Conservation (phyloP, 2,888 invertebrate species). For the Pseudococcus longispinus region DNA sequence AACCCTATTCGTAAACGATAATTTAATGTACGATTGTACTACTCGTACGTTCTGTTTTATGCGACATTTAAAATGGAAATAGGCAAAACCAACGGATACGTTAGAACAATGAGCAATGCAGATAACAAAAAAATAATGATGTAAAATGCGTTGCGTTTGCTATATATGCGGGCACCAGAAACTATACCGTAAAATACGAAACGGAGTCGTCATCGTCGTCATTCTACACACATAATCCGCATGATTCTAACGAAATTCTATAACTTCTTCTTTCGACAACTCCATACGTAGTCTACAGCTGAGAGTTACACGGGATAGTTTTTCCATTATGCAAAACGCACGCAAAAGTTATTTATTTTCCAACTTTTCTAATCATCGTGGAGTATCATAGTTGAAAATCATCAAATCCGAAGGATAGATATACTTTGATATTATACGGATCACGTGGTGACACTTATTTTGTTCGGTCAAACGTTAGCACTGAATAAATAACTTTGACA, state of each 20-base stretch:
- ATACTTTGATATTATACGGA: not conserved
- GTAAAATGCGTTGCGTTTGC: not conserved
- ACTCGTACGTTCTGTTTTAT: not conserved
- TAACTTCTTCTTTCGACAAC: not conserved
- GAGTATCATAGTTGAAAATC: not conserved
- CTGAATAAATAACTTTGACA: no score
- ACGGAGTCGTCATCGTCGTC: not conserved
- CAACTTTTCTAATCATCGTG: not conserved
- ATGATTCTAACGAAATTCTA: not conserved
- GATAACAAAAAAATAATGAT: conserved; percentile 11
- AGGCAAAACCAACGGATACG: not conserved
- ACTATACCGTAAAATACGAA: not conserved
- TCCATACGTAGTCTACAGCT: not conserved
- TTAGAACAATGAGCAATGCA: not conserved
- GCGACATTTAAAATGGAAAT: conserved; percentile 36
- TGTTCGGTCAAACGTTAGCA: no score
- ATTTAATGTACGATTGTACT: not conserved
- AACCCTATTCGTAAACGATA: not conserved
- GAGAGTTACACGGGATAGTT: not conserved
- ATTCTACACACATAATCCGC: not conserved
- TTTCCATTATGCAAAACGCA: not conserved
- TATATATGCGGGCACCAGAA: not conserved
- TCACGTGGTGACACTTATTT: not conserved
- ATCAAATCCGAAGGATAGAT: not conserved
- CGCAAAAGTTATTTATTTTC: not conserved